These are phyloP conservation scores for Brachypalpus laphriformis DNA, from an alignment of 2,888 invertebrate genomes.

Conservation along the genomic window DNA sequence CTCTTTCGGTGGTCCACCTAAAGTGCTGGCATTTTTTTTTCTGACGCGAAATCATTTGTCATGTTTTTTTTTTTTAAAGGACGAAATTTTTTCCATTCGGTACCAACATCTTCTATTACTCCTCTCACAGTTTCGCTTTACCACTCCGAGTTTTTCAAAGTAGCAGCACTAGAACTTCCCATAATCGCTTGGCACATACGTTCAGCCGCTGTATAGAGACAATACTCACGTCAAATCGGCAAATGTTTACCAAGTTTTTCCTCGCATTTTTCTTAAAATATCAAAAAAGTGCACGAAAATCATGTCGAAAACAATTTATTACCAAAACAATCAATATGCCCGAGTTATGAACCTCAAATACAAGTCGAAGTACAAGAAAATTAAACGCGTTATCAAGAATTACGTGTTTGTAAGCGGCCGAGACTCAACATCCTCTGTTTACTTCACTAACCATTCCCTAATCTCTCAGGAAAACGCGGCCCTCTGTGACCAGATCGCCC, in stretches of 20 bases:
- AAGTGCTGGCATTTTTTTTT: too few relatives aligned
- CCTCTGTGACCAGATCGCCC: slow-evolving; percentile 93
- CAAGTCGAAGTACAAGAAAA: slow-evolving; percentile 76
- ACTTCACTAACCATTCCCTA: neutral
- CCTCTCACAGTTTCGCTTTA: too few relatives aligned
- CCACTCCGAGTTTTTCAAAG: too few relatives aligned
- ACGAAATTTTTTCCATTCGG: too few relatives aligned
- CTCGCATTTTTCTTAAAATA: neutral
- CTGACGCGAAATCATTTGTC: too few relatives aligned
- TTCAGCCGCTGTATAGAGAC: neutral
- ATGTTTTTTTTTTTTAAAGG: too few relatives aligned
- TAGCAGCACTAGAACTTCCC: neutral
- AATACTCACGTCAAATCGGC: neutral
- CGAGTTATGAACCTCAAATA: slow-evolving; percentile 78
- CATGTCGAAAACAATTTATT: slow-evolving; percentile 73
- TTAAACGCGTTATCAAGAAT: slow-evolving; percentile 76
- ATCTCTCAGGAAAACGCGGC: slow-evolving; percentile 90
- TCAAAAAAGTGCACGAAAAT: slow-evolving; percentile 2
- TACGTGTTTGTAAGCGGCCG: slow-evolving; percentile 76
- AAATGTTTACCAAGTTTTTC: neutral
- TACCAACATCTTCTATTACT: too few relatives aligned
- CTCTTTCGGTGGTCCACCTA: too few relatives aligned
- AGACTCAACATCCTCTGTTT: neutral
- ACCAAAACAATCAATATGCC: slow-evolving; percentile 77
- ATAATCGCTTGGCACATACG: neutral